Conservation (phyloP, 2,113 vertebrate species). For the Puffinus mauretanicus region DNA sequence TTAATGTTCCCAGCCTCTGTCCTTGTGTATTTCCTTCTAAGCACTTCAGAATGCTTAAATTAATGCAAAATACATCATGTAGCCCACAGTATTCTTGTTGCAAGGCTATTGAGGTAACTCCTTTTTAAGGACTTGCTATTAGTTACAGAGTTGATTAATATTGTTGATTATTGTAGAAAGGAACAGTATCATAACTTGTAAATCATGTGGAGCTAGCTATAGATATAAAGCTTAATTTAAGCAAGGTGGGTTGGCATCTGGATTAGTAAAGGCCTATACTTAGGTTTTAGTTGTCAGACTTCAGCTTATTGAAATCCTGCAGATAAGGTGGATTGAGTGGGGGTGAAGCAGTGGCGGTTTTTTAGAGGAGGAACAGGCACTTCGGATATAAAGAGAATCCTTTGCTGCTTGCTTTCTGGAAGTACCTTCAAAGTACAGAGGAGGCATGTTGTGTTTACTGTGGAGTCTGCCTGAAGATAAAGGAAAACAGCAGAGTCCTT, state of each 20-base stretch:
- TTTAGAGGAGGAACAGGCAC: not conserved
- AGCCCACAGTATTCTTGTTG: not conserved
- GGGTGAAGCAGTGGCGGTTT: not conserved
- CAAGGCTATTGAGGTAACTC: not conserved
- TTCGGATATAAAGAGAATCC: not conserved
- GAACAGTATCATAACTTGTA: not conserved
- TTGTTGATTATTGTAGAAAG: not conserved
- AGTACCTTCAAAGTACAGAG: not conserved
- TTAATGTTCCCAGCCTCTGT: not conserved
- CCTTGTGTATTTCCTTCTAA: not conserved
- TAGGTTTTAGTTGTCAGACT: not conserved
- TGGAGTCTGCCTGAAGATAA: not conserved
- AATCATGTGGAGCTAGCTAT: not conserved
- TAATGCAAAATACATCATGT: not conserved
- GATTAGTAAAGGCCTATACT: not conserved
- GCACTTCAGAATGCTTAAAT: not conserved
- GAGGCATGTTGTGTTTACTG: not conserved
- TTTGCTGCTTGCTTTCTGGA: not conserved
- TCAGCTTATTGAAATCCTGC: not conserved
- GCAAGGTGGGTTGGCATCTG: not conserved
- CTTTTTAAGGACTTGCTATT: not conserved
- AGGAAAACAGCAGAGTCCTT: not conserved
- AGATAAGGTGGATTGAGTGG: not conserved
- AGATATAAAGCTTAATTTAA: not conserved
- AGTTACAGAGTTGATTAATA: not conserved